phyloP scores from a whole-genome alignment of 1,140 invertebrate species.

The Drosophila mojavensis region DNA sequence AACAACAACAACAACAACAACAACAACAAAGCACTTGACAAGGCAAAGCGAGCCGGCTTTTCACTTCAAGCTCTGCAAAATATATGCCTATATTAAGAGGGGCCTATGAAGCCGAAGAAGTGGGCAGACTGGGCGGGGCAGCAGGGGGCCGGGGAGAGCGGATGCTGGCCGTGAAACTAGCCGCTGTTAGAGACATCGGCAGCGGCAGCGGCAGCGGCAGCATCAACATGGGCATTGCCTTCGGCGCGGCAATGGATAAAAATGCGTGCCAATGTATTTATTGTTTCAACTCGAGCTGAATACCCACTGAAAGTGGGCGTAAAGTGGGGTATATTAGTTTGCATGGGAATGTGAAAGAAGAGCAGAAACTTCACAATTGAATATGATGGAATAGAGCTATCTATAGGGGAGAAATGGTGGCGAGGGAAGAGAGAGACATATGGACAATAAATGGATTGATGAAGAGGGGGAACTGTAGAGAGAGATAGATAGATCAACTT shows the following conservation, averaged over 20 bases:
- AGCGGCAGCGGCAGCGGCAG: conserved; percentile 26
- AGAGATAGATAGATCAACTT: too few species aligned
- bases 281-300: conserved; percentile 64
- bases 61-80: conserved; percentile 64
- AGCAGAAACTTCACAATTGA: too few species aligned
- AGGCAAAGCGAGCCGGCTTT: conserved; percentile 58
- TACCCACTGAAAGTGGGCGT: background rate
- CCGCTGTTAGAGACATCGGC: conserved; percentile 24
- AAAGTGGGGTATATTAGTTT: too few species aligned
- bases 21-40: conserved; percentile 45
- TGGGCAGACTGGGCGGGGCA: background rate
- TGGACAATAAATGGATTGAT: too few species aligned
- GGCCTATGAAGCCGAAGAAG: background rate
- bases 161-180: conserved; percentile 69
- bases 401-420: too few species aligned
- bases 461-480: too few species aligned
- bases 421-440: too few species aligned
- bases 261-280: conserved; percentile 70
- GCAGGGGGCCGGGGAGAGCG: background rate
- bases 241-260: conserved; percentile 51
- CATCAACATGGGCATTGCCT: conserved; percentile 53
- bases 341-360: too few species aligned
- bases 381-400: too few species aligned
- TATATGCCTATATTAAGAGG: conserved; percentile 64
- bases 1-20: conserved; percentile 13